Evolutionary conservation across 2,888 invertebrate genomes (phyloP).

Genomic region (Reticulitermes lucifugus): DNA sequence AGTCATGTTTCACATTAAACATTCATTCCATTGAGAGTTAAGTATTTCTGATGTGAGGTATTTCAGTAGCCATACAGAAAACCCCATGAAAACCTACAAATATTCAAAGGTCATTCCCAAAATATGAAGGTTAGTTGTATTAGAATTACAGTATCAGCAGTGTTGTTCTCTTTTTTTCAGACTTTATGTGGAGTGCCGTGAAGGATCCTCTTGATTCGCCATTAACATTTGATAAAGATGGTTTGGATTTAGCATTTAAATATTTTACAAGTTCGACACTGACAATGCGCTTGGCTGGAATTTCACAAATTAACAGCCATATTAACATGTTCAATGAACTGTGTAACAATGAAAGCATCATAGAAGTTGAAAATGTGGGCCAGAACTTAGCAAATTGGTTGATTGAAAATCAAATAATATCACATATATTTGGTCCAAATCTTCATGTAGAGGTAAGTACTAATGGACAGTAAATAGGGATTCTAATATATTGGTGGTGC

Average conservation of each 20-base stretch:
- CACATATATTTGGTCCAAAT: constrained; percentile 97
- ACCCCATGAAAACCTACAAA: too few species aligned
- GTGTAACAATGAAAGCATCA: constrained; percentile 87
- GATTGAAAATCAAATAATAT: constrained; percentile 88
- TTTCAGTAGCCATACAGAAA: too few species aligned
- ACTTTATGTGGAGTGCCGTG: constrained; percentile 96
- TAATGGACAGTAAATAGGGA: background rate
- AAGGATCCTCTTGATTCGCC: constrained; percentile 92
- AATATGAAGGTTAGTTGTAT: too few species aligned
- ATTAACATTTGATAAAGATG: constrained; percentile 88
- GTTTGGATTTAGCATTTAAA: constrained; percentile 92
- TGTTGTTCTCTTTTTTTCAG: constrained; percentile 61
- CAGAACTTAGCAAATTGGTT: constrained; percentile 90
- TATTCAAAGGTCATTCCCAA: too few species aligned
- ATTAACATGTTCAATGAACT: constrained; percentile 93
- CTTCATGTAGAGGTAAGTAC: constrained; percentile 87
- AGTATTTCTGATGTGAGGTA: too few species aligned
- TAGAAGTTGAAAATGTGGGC: constrained; percentile 87
- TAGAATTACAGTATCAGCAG: too few species aligned
- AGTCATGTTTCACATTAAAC: too few species aligned
- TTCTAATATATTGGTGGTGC: too few species aligned
- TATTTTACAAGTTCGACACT: constrained; percentile 95
- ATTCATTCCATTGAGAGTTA: too few species aligned
- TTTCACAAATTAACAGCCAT: constrained; percentile 94
- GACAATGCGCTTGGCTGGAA: constrained; percentile 93